Percentiles rank a stretch among this genome's conserved stretches.
Conservation (phyloP, 2,888 invertebrate species). For the Diarsia mendica region DNA sequence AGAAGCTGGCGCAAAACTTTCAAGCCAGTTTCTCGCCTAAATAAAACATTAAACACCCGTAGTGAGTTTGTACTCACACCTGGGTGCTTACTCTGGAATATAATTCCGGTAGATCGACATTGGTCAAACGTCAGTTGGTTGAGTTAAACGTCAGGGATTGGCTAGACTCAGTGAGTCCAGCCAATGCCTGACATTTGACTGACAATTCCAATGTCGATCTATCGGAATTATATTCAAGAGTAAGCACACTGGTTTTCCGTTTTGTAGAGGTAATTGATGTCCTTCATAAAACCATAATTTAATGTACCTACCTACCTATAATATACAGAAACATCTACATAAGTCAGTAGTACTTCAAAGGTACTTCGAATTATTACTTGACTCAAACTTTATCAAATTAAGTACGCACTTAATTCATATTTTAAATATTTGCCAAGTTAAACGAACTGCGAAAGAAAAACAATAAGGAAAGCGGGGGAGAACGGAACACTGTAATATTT, state of each 20-base stretch:
- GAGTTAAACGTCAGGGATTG: too few relatives aligned
- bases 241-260: too few relatives aligned
- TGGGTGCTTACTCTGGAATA: too few relatives aligned
- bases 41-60: too few relatives aligned
- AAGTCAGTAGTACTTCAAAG: not conserved
- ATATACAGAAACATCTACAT: not conserved
- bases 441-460: slow-evolving; percentile 68
- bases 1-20: not conserved
- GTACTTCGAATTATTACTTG: slow-evolving; percentile 8
- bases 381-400: slow-evolving; percentile 28
- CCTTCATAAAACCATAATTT: not conserved
- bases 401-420: slow-evolving; percentile 42
- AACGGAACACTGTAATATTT: slow-evolving; percentile 61
- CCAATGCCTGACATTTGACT: too few relatives aligned
- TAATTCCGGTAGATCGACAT: too few relatives aligned
- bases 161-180: too few relatives aligned
- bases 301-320: not conserved
- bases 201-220: too few relatives aligned
- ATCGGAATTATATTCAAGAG: too few relatives aligned
- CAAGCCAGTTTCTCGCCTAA: not conserved
- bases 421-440: slow-evolving; percentile 68
- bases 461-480: slow-evolving; percentile 53
- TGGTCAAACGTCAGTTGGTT: too few relatives aligned
- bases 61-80: too few relatives aligned
- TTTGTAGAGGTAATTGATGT: too few relatives aligned